A percentile compares a stretch with the other conserved stretches of the same genome.
Evolutionary conservation across 2,797 vertebrate genomes (phyloP).

Genomic region (Pseudocheirus occidentalis): DNA sequence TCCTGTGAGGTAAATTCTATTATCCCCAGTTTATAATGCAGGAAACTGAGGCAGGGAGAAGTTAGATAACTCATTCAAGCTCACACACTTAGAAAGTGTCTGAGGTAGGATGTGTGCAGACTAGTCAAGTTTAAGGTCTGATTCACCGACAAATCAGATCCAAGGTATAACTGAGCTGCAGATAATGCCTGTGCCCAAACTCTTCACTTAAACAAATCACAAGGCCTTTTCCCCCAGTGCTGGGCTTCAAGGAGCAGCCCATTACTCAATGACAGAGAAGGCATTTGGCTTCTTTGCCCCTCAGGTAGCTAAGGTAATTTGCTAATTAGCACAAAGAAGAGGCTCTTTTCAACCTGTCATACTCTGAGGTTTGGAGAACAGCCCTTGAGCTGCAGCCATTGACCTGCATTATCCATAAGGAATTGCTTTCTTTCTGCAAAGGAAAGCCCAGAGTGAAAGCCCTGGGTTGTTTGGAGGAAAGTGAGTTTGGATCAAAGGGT

Average conservation of each 20-base stretch:
- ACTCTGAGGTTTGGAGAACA: neutral
- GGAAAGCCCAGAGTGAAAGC: neutral
- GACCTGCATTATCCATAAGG: neutral
- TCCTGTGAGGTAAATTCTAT: neutral
- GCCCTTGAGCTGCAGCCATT: neutral
- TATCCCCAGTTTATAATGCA: neutral
- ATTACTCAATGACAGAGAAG: constrained; percentile 2
- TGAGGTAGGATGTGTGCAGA: neutral
- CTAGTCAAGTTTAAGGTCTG: neutral
- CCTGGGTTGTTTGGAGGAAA: neutral
- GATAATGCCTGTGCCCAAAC: constrained; percentile 4
- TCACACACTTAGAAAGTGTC: neutral
- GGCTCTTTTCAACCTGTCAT: constrained; percentile 9
- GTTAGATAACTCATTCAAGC: neutral
- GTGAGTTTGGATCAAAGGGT: neutral
- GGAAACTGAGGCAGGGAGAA: neutral
- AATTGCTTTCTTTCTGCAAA: neutral
- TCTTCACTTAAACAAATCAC: constrained; percentile 49
- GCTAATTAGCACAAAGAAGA: neutral
- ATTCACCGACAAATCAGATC: neutral
- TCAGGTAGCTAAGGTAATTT: constrained; percentile 37
- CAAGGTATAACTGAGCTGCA: neutral
- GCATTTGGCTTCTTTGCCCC: constrained; percentile 33
- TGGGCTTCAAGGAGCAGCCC: constrained; percentile 29
- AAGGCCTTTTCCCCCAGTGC: constrained; percentile 29